Evolutionary conservation across 35 echinoderm and acorn worm genomes (phyloP).

Genomic region (Chiridota heheva): DNA sequence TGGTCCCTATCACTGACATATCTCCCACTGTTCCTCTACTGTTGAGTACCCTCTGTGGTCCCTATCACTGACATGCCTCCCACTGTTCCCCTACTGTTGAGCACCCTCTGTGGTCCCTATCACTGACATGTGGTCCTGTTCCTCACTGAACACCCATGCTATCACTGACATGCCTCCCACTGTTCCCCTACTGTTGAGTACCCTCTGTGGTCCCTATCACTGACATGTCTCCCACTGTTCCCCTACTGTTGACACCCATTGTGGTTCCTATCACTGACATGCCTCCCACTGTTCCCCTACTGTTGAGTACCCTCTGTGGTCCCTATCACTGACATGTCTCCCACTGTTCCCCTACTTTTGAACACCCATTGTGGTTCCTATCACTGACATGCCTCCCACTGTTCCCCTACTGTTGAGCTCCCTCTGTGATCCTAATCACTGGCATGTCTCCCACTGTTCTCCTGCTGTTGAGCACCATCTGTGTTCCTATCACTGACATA

Average conservation of each 20-base stretch:
- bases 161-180: background rate
- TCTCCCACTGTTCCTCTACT: no score
- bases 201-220: no score
- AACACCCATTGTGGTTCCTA: background rate
- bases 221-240: no score
- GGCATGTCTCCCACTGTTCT: background rate
- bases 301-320: background rate
- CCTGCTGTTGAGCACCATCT: background rate
- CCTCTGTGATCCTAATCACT: background rate
- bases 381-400: background rate
- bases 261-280: background rate
- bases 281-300: background rate
- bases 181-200: background rate
- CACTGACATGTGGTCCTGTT: background rate
- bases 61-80: constrained; percentile 12
- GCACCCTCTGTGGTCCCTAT: constrained; percentile 47
- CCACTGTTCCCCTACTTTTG: background rate
- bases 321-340: background rate
- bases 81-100: constrained; percentile 35
- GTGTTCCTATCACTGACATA: background rate
- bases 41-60: no score
- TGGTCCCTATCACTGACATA: no score
- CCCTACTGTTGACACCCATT: background rate
- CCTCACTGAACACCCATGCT: background rate
- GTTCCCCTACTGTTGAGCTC: background rate